Conservation (phyloP, 2,113 vertebrate genomes). For the Chaetorhynchus papuensis region DNA sequence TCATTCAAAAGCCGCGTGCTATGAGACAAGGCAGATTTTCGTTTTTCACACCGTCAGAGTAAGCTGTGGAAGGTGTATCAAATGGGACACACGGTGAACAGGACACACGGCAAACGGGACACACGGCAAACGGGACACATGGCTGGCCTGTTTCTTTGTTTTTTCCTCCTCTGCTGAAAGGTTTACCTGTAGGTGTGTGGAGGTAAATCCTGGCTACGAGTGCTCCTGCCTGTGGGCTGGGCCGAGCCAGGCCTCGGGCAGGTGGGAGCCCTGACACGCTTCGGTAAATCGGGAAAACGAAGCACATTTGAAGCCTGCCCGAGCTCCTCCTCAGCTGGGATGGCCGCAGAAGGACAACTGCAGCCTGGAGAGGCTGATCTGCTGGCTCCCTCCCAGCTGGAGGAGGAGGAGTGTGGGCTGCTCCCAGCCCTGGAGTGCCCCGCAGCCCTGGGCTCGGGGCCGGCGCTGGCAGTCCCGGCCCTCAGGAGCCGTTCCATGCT, state of each 20-base stretch:
- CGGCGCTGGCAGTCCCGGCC: neutral
- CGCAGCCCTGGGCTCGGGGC: rapidly evolving
- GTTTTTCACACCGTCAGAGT: neutral
- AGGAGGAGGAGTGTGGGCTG: neutral
- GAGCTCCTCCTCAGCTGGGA: neutral
- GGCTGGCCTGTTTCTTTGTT: neutral
- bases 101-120: too few species aligned
- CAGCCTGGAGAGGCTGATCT: neutral
- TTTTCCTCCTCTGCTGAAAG: neutral
- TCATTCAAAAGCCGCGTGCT: neutral
- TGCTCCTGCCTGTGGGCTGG: neutral
- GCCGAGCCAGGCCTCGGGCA: neutral
- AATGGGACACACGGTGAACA: neutral
- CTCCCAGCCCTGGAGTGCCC: neutral
- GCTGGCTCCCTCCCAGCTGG: neutral
- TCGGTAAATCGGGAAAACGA: neutral
- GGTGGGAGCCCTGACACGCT: rapidly evolving
- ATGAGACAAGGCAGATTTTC: neutral
- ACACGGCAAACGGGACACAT: too few species aligned
- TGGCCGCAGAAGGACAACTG: neutral
- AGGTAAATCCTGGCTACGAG: neutral
- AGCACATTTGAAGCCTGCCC: rapidly evolving
- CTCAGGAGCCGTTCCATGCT: rapidly evolving
- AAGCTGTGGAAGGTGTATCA: neutral
- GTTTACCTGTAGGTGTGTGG: neutral